A percentile compares a stretch with the other conserved stretches of the same genome.
Conservation (phyloP, 2,113 vertebrate genomes). For the Tachysurus fulvidraco region DNA sequence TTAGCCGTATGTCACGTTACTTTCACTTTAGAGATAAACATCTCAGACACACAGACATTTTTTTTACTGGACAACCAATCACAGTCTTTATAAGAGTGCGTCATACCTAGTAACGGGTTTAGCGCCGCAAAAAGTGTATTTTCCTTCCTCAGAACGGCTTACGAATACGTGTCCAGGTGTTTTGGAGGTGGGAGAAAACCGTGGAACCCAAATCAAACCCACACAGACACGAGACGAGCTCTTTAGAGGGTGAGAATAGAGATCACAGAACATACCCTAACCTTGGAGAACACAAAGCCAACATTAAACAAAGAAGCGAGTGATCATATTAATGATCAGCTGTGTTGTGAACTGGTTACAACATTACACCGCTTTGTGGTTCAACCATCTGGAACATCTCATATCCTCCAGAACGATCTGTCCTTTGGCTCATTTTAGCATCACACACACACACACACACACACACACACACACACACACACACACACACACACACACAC, state of each 20-base stretch:
- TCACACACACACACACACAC: no score
- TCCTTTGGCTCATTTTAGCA: neutral
- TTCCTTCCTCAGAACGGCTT: no score
- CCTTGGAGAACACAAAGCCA: neutral
- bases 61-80: no score
- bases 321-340: neutral
- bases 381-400: neutral
- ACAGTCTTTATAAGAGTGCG: no score
- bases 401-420: neutral
- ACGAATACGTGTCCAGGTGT: neutral
- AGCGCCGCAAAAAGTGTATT: no score
- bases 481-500: no score
- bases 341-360: neutral
- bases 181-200: neutral
- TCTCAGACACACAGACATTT: no score
- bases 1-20: no score
- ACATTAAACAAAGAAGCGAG: neutral
- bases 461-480: no score
- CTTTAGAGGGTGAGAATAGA: neutral
- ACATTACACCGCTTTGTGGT: neutral
- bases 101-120: no score
- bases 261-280: neutral
- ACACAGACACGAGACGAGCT: neutral
- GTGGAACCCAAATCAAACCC: neutral
- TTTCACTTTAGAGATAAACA: no score